Evolutionary conservation across 37 sponge, comb jelly and placozoan genomes (phyloP), one percentile per base, ranked within the genome.

Genomic region (Corticium candelabrum): DNA sequence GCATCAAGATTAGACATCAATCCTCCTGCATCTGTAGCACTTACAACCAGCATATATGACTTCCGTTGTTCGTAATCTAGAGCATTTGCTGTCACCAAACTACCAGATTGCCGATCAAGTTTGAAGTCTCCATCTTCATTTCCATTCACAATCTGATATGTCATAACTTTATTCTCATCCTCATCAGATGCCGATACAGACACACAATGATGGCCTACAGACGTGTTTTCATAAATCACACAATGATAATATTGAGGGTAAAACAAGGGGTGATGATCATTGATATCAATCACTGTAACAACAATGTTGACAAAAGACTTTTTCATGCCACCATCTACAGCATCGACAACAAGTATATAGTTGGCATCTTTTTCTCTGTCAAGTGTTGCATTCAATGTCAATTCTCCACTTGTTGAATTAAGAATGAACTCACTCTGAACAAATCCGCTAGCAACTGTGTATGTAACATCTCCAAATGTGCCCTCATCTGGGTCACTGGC

Each of bases 401-500:
- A 21, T 50, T 50, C 21, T 50, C 62, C 62, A 50, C 15, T 27
- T 21, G 62, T 21, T 21, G 62, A 50, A 21, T 50, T 50, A 21
- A 50, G 62, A 71, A 37, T 1, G 34, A 75, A 80, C 1, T 40
- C 41, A 3, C 1, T 34, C 37, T 71, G 74, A 21, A 40, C 80
- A 34, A 3, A 35, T n/a, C n/a, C n/a, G n/a, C n/a, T n/a, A n/a
- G n/a, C n/a, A n/a, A n/a, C n/a, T 5, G 41, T 30, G 41, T 87
- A 87, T 1, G 35, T 69, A 3, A 87, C 76, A 2, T 78, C 41
- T 36, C 87, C 87, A 77, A 74, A 50, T 11, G 29, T 67, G 1
- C 81, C 85, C 57, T 69, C 77, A 77, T 87, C 88, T 1, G 39
- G 40, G 57, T 87, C 88, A 32, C 33, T 32, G 15, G 88, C 88